Base-by-base conservation (phyloP, 2,888 invertebrate genomes). In the Phaonia tiefii region DNA sequence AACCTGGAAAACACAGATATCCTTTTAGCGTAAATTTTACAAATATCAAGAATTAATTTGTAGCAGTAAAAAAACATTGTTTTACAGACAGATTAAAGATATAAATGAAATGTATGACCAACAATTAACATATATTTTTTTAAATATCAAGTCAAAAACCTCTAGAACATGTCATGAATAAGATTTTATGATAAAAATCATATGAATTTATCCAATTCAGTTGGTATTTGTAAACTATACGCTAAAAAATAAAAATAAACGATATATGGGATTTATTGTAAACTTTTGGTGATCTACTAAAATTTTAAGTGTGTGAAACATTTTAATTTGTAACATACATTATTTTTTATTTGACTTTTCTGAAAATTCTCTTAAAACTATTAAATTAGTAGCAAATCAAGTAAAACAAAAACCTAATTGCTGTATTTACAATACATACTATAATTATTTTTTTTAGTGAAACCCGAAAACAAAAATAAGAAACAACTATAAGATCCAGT, bases 231-330 rank as follows among this genome's bases (percentile, higher is more conserved):
- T 5, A 31, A 31, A 31, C 8, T 31, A 5, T 31, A 31, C 31
- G 17, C 17, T 25, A 54, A 54, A 51, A 17, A n/a, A 70, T 15
- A 75, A 67, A 79, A 58, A 63, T 77, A 79, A 84, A 78, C 76
- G 84, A 84, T 82, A 84, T 84, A 84, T 84, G 84, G 84, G 84
- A 84, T 80, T 83, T 75, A 77, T 79, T 82, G 84, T 75, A 83
- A 84, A 75, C 80, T 82, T 82, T 84, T 83, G 79, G 84, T 84
- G 84, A 84, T 84, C 84, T 83, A n/a, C 13, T 11, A 42, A 37
- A 77, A 67, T 69, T 76, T 63, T 63, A n/a, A 63, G 60, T 60
- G 58, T 80, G 60, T 60, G 15, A 54, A n/a, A 71, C 13, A 25
- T 72, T 60, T 22, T 5, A 3, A 31, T 31, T 67, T 67, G n/a